Evolutionary conservation across 2,888 invertebrate species (phyloP), one percentile per base, ranked within the genome.

Genomic region (Charanyca ferruginea): DNA sequence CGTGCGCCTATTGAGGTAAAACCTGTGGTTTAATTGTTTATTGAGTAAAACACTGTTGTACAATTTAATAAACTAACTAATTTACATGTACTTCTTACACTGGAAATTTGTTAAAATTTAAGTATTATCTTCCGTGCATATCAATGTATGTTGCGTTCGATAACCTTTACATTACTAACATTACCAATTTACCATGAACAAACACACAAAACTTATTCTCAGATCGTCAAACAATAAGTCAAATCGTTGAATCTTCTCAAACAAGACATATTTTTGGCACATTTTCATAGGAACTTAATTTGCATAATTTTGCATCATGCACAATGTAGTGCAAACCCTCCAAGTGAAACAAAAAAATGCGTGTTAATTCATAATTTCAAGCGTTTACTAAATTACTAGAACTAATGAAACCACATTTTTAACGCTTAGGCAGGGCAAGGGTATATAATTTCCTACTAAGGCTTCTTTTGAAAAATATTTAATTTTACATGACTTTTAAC

Each of bases 1-100:
- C 55, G n/a, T n/a, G n/a, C n/a, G n/a, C n/a, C n/a, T n/a, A 67
- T 66, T 66, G 61, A 71, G 58, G 53, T 35, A 48, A 70, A 75
- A 67, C 28, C 44, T 53, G 18, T 25, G 18, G 23, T 68, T 53
- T 41, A 54, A 42, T 35, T 60, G 49, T 67, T 55, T 69, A 51
- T 60, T 51, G 70, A 45, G 8, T 38, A 41, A 18, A 57, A 53
- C 53, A 25, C 41, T 52, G 5, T 22, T 53, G 23, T 53, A 55
- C 11, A 25, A 55, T 45, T 51, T 52, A 48, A 59, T 57, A 73
- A 68, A 61, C 52, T 44, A 51, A 42, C 44, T 13, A 16, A 18
- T 41, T 55, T 58, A 41, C 53, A 57, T 57, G 23, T 23, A 16
- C 4, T 9, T 25, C n/a, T 9, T 54, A 42, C 32, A 22, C 16